Evolutionary conservation across 2,888 invertebrate species (phyloP).

Genomic region (Drosophila limbata): DNA sequence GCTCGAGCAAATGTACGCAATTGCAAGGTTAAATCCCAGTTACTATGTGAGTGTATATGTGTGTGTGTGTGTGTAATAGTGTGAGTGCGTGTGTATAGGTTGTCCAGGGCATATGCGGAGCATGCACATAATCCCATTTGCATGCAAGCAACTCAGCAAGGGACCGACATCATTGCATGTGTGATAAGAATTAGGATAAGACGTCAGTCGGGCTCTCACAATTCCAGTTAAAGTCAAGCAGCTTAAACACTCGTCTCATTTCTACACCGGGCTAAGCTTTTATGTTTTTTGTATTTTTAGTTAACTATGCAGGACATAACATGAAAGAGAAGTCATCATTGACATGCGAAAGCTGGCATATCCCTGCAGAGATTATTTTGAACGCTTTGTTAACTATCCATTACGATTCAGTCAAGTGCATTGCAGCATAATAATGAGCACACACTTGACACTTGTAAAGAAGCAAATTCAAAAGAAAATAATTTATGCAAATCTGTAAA

Average conservation of each 20-base stretch:
- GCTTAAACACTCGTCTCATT: constrained; percentile 46
- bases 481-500: neutral
- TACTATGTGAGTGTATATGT: neutral
- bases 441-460: neutral
- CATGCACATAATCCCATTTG: constrained; percentile 76
- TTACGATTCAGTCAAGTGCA: neutral
- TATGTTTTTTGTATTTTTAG: neutral
- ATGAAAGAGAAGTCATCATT: constrained; percentile 18
- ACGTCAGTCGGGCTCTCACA: constrained; percentile 34
- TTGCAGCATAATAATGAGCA: constrained; percentile 5
- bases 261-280: constrained; percentile 4
- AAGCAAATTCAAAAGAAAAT: neutral
- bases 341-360: constrained; percentile 46
- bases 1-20: constrained; percentile 23
- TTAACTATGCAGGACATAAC: constrained; percentile 41
- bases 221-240: constrained; percentile 51
- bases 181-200: constrained; percentile 67
- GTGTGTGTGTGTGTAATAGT: neutral
- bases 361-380: constrained; percentile 41
- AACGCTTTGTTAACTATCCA: constrained; percentile 8
- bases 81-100: neutral
- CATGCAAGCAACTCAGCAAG: constrained; percentile 60
- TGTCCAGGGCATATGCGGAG: constrained; percentile 45
- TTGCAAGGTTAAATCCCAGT: constrained; percentile 40
- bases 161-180: constrained; percentile 57